These are phyloP conservation scores for Drosophila virilis DNA, from an alignment of 1,140 invertebrate species.

Conservation along the genomic window DNA sequence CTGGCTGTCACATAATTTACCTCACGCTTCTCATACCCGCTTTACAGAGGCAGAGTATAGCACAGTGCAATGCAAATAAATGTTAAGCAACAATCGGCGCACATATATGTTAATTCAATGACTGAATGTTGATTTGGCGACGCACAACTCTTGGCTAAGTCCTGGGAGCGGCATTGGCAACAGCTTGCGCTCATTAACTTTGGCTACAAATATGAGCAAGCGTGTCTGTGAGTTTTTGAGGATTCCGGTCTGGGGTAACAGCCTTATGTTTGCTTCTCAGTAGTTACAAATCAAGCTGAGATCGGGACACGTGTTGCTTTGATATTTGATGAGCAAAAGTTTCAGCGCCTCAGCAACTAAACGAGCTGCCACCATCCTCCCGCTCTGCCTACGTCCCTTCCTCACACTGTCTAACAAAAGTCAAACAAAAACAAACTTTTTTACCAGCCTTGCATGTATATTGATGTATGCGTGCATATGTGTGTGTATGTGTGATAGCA, in stretches of 20 bases:
- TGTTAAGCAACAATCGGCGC: slow-evolving; percentile 22
- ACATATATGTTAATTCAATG: slow-evolving; percentile 50
- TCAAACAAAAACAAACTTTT: slow-evolving; percentile 68
- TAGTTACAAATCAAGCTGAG: slow-evolving; percentile 46
- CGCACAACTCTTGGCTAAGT: background rate
- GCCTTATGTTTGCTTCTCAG: slow-evolving; percentile 18
- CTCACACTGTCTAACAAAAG: slow-evolving; percentile 7
- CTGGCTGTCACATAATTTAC: too few relatives aligned
- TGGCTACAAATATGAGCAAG: slow-evolving; percentile 16
- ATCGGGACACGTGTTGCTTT: slow-evolving; percentile 75
- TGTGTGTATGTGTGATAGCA: slow-evolving; percentile 55
- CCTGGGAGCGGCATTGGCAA: slow-evolving; percentile 18
- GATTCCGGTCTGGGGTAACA: slow-evolving; percentile 16
- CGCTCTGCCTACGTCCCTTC: background rate
- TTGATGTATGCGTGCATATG: slow-evolving; percentile 39
- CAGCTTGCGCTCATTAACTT: slow-evolving; percentile 61
- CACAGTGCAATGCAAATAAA: slow-evolving; percentile 35
- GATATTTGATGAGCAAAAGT: slow-evolving; percentile 76
- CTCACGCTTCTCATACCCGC: background rate
- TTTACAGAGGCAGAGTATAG: background rate
- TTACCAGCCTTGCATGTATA: slow-evolving; percentile 59
- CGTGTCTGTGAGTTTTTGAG: slow-evolving; percentile 33
- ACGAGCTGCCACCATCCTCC: background rate
- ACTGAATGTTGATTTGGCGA: slow-evolving; percentile 14
- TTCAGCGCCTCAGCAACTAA: slow-evolving; percentile 16